Base-by-base conservation (phyloP, 2,888 invertebrate species). In the Theodoxus fluviatilis region DNA sequence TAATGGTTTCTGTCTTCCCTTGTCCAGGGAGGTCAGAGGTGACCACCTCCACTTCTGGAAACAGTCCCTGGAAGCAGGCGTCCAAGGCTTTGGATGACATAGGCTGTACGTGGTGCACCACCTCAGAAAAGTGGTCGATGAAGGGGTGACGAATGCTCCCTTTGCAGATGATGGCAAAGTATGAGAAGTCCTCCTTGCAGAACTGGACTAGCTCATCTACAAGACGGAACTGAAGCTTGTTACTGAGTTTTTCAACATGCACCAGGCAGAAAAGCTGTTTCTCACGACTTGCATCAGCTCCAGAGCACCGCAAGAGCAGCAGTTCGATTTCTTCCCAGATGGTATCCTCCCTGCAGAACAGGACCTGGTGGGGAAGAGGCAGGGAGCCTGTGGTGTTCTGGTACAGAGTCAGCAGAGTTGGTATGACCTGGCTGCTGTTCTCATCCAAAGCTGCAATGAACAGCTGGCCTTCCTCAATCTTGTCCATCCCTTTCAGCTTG, bases 1-100 rank as follows among this genome's bases (percentile, higher is more conserved):
- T 38, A n/a, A 79, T 69, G 2, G 25, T 63, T 31, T 72, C 76
- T 25, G 78, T 72, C 68, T 79, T 79, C 7, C 79, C 79, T 22
- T 75, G 71, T 1, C 79, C 78, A n/a, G 79, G 70, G 12, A 75
- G 35, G n/a, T 74, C 72, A 0, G 79, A 79, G 0, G 79, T 76
- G 1, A 74, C 43, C 1, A 76, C 74, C 1, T 40, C 1, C 3
- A 78, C 76, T 59, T 73, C 37, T 6, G 71, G 69, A 25, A 40
- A 67, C 4, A 66, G 37, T 7, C 35, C n/a, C 15, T 47, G n/a
- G 25, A 74, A 38, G 64, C 68, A 61, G 7, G 25, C 52, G 31
- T 61, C 40, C 9, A 71, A n/a, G 15, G 47, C 12, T 28, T 47
- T 38, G 31, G 70, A 67, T 1, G 71, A 57, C 31, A 68, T 28